Conservation (phyloP, 2,797 vertebrate species). For the Pseudomugil gertrudae region DNA sequence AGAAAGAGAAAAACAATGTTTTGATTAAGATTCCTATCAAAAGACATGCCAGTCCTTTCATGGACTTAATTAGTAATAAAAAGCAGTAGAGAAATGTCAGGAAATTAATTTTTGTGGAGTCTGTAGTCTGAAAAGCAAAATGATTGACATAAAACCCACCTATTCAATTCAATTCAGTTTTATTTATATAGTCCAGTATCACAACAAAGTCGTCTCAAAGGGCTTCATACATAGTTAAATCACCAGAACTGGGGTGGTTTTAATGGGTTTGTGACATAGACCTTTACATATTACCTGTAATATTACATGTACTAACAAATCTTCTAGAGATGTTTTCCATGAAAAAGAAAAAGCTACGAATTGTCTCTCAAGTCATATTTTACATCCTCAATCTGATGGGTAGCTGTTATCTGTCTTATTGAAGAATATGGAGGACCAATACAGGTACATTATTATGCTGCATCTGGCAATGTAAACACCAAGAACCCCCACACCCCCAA, state of each 20-base stretch:
- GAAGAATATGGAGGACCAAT: conserved; percentile 6
- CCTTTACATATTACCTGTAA: not conserved
- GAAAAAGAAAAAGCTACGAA: not conserved
- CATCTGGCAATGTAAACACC: conserved; percentile 33
- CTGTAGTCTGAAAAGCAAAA: conserved; percentile 59
- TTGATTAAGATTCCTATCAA: conserved; percentile 37
- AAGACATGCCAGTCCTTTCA: conserved; percentile 29
- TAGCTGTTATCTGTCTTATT: no score
- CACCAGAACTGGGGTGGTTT: not conserved
- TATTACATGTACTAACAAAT: not conserved
- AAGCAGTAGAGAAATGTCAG: conserved; percentile 39
- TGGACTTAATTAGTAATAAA: conserved; percentile 53
- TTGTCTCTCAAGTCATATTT: not conserved
- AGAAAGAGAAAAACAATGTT: conserved; percentile 36
- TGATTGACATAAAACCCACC: conserved; percentile 73
- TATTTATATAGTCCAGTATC: no score
- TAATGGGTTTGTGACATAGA: not conserved
- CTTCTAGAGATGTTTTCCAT: not conserved
- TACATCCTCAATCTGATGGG: no score
- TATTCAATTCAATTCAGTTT: no score
- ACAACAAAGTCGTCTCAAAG: no score
- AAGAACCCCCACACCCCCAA: conserved; percentile 25
- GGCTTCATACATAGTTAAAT: no score
- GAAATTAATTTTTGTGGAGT: conserved; percentile 67
- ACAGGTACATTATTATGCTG: conserved; percentile 24